Percentiles rank a stretch among this genome's conserved stretches.
Conservation (phyloP, 2,797 vertebrate genomes). For the Phaenicophaeus curvirostris region DNA sequence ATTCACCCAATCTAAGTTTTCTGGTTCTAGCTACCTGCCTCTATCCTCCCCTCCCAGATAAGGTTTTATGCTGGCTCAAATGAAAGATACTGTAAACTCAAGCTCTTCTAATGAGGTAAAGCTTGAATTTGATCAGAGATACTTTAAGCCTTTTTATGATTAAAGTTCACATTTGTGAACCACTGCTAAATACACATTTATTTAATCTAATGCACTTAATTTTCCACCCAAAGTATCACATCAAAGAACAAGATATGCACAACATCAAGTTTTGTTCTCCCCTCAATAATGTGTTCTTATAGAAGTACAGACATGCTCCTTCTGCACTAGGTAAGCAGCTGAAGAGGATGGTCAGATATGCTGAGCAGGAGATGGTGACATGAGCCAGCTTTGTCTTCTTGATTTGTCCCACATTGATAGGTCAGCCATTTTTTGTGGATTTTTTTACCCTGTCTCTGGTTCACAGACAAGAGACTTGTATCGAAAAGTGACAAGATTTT, state of each 20-base stretch:
- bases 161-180: constrained; percentile 21
- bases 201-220: constrained; percentile 3
- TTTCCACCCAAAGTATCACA: background rate
- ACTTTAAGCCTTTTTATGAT: background rate
- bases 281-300: background rate
- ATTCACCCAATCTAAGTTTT: background rate
- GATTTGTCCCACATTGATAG: background rate
- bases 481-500: background rate
- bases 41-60: background rate
- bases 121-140: background rate
- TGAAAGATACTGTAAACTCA: background rate
- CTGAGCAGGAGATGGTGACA: background rate
- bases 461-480: background rate
- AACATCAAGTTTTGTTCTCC: background rate
- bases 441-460: background rate
- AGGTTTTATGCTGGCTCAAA: background rate
- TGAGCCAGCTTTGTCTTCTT: background rate
- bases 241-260: background rate
- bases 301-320: background rate
- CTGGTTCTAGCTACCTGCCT: background rate
- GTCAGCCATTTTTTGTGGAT: background rate
- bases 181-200: background rate
- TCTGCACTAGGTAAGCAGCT: background rate
- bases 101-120: background rate
- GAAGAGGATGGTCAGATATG: background rate